Evolutionary conservation across 2,888 invertebrate species (phyloP), one percentile per base, ranked within the genome.

Genomic region (Morinoia aosen): DNA sequence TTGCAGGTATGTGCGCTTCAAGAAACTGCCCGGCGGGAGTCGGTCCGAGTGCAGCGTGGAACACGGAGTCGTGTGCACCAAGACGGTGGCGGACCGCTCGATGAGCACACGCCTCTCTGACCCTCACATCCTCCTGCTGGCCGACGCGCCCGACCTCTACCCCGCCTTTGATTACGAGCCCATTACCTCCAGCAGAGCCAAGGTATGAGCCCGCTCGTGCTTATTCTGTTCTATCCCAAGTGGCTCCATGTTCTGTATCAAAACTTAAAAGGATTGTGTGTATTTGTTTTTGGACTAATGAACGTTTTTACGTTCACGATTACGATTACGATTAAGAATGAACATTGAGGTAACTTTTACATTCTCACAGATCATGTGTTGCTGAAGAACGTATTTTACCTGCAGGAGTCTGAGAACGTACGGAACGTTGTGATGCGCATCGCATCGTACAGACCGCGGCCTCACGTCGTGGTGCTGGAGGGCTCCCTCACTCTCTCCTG

Each of bases 11-110:
- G 98, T 99, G 33, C 99, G 99, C 97, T 98, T 99, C 96, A 99
- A 99, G 97, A 99, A 98, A 97, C 98, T 99, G 12, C 98, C 98
- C 0, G 99, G 99, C 3, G 99, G 98, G 0, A 97, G 97, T 16
- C 98, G 98, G 96, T 97, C 97, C 94, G 99, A 99, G 97, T 98
- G 98, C 94, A 98, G 98, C 96, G 98, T 99, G 95, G 98, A 99
- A 0, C 98, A 98, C 97, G 99, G 99, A 0, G 98, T 99, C 0
- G 99, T 99, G 14, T 99, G 99, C 97, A 98, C 98, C 19, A 99
- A 99, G 97, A 99, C 99, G 97, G 98, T 99, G 0, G 98, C 99
- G 0, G 99, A 99, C 97, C 98, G 98, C 97, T 98, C 98, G 95
- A 99, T 99, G 99, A 98, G 98, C 10, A 98, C 98, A 0, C 98